Evolutionary conservation across 2,888 invertebrate species (phyloP), one percentile per base, ranked within the genome.

Genomic region (Imbricaverruca yamaguchii): DNA sequence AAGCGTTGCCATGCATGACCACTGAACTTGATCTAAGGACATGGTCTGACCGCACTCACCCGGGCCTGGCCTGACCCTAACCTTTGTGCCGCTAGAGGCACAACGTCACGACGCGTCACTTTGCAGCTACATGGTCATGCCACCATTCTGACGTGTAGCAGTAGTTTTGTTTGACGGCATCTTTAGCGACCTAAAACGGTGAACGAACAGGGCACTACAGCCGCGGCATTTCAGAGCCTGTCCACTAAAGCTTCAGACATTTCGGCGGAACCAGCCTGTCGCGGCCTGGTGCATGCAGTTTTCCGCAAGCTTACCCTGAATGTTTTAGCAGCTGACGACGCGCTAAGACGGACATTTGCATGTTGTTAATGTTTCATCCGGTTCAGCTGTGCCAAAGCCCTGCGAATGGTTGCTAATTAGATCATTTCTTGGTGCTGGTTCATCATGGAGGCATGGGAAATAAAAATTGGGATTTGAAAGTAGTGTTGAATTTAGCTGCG

Each of bases 361-460:
- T 74, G 74, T 53, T 25, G 74, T 74, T 74, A 74, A 74, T 74
- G 53, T 74, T 74, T 74, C 74, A 74, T 74, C 74, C 21, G 15
- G 13, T 39, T 69, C 53, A 53, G 74, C 74, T 74, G 53, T 74
- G 74, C 18, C 53, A 74, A 74, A 74, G 74, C 74, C 53, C 53
- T 39, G 15, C 25, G 53, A 53, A 11, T 53, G 74, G 2, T 53
- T 15, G 18, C 15, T 74, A 74, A 74, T 74, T 74, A 74, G 74
- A 4, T 8, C 74, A 25, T 74, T 25, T 39, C 53, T 25, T 53
- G 53, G 74, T 53, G 69, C 18, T 21, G 74, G 11, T 15, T 74
- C 53, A 74, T 74, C 53, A 53, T 13, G 18, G 53, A 25, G 15
- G 53, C 18, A 25, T 6, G 53, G 59, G 59, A 13, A 59, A 59